Percentiles rank a stretch among this genome's conserved stretches.
These are phyloP conservation scores for Muricea muricata DNA, from an alignment of 92 coral and sea anemone genomes.

Conservation along the genomic window DNA sequence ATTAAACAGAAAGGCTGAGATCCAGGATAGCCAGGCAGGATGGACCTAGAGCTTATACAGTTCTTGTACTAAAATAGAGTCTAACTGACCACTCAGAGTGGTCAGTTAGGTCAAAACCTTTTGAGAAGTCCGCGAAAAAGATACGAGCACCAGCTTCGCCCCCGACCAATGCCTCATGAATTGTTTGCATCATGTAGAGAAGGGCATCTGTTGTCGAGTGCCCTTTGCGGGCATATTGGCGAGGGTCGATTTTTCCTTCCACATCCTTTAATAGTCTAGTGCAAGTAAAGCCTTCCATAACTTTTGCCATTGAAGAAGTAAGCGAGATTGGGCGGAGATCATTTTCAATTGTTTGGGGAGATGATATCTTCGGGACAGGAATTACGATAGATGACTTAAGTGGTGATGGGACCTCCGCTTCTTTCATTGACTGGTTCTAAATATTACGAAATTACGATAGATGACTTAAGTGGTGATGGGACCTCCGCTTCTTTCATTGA, in stretches of 20 bases:
- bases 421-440: constrained; percentile 27
- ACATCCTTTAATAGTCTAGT: not conserved
- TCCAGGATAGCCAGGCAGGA: too few relatives aligned
- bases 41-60: too few relatives aligned
- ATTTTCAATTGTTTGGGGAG: not conserved
- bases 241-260: not conserved
- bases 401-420: not conserved
- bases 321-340: not conserved
- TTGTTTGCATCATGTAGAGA: not conserved
- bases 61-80: too few relatives aligned
- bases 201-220: not conserved
- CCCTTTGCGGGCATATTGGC: not conserved
- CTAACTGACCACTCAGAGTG: too few relatives aligned
- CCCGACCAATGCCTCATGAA: not conserved
- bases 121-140: not conserved
- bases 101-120: not conserved
- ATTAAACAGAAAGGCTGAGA: too few relatives aligned
- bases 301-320: too few relatives aligned
- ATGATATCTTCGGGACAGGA: not conserved
- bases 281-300: constrained; percentile 2
- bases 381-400: not conserved
- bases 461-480: not conserved
- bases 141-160: not conserved
- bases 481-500: not conserved
- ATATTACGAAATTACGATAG: constrained; percentile 16